Conservation (phyloP, 2,888 invertebrate genomes). For the Cantharis nigra region DNA sequence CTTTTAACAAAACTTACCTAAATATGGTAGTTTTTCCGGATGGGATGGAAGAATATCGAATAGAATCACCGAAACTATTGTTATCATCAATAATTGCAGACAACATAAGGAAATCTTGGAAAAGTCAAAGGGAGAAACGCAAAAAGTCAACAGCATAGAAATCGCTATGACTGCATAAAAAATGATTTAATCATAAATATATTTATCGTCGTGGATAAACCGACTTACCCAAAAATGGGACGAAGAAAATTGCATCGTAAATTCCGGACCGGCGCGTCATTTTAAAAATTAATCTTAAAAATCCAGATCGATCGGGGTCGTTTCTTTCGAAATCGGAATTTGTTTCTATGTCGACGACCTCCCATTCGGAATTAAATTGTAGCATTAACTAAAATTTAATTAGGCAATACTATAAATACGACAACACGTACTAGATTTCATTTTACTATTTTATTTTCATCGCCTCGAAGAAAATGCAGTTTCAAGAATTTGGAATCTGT, state of each 20-base stretch:
- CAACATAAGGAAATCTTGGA: slow-evolving; percentile 47
- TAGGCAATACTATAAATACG: background rate
- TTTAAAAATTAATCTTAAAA: slow-evolving; percentile 41
- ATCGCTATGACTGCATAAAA: slow-evolving; percentile 42
- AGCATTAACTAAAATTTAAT: slow-evolving; percentile 9
- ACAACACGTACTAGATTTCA: background rate
- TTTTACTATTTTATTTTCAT: slow-evolving; percentile 40
- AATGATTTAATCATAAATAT: background rate
- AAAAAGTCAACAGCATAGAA: slow-evolving; percentile 48
- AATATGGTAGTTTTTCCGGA: slow-evolving; percentile 45
- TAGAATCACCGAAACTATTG: slow-evolving; percentile 43
- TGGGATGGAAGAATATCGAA: slow-evolving; percentile 45
- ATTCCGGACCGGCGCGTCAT: slow-evolving; percentile 43
- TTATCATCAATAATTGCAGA: slow-evolving; percentile 45
- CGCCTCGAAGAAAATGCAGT: slow-evolving; percentile 38
- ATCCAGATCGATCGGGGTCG: slow-evolving; percentile 28
- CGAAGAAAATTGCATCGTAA: slow-evolving; percentile 45
- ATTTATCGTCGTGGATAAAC: background rate
- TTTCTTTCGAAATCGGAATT: slow-evolving; percentile 8
- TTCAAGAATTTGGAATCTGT: slow-evolving; percentile 40
- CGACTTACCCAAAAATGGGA: slow-evolving; percentile 48
- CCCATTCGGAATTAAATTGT: slow-evolving; percentile 32
- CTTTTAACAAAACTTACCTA: slow-evolving; percentile 42
- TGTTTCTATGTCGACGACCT: slow-evolving; percentile 14
- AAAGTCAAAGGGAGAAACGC: slow-evolving; percentile 48